A percentile compares a stretch with the other conserved stretches of the same genome.
These are phyloP conservation scores for Drosophila aff. DNA, from an alignment of 1,140 invertebrate genomes.

Conservation along the genomic window DNA sequence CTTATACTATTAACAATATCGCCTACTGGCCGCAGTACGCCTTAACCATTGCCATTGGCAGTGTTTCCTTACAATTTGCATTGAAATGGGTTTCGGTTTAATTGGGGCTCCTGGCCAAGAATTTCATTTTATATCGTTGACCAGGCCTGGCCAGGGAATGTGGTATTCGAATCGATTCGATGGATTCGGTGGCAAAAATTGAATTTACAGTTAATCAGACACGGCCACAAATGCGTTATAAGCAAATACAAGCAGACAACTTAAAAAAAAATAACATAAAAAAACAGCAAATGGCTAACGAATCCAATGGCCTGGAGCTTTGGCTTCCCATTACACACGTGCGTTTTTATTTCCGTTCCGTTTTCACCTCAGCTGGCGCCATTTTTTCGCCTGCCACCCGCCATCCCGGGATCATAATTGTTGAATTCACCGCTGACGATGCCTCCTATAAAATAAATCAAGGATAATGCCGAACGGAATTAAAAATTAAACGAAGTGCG, in stretches of 20 bases:
- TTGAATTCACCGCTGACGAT: conserved; percentile 67
- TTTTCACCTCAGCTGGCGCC: conserved; percentile 14
- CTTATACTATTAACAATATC: neutral
- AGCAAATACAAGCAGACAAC: conserved; percentile 61
- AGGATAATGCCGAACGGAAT: conserved; percentile 79
- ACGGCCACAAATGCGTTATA: conserved; percentile 81
- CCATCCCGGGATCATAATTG: conserved; percentile 69
- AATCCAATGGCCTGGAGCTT: conserved; percentile 40
- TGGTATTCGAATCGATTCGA: conserved; percentile 13
- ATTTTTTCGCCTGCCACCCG: neutral
- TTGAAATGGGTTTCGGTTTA: neutral
- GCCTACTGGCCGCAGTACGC: no score
- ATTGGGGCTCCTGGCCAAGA: conserved; percentile 7
- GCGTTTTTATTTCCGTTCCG: conserved; percentile 23
- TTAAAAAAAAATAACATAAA: conserved; percentile 1
- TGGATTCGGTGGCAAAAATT: conserved; percentile 52
- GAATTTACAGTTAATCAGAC: conserved; percentile 83
- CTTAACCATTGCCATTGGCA: neutral
- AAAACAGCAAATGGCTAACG: conserved; percentile 63
- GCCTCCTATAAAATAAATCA: conserved; percentile 79
- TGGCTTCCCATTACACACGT: conserved; percentile 45
- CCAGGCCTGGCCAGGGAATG: conserved; percentile 11
- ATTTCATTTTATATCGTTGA: neutral
- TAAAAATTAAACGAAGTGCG: conserved; percentile 83
- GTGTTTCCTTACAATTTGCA: conserved; percentile 11